Evolutionary conservation across 2,113 vertebrate species (phyloP).

Genomic region (Caretta caretta): DNA sequence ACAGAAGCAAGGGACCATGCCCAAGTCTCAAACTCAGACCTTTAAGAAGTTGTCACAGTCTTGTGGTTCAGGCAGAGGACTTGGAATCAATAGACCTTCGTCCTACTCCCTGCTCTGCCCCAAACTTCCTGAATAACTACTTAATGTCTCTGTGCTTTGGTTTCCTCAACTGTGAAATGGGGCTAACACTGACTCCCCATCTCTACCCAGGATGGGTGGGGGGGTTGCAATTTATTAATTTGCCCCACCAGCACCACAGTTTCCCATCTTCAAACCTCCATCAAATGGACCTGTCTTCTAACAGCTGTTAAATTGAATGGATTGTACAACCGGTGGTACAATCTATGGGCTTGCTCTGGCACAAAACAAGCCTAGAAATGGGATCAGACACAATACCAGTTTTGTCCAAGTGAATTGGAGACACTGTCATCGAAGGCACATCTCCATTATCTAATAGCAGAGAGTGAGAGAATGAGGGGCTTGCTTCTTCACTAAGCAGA

Average conservation of each 20-base stretch:
- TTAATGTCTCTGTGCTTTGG: not conserved
- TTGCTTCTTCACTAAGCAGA: slow-evolving; percentile 10
- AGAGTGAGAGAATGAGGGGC: not conserved
- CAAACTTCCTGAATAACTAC: not conserved
- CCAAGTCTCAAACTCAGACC: not conserved
- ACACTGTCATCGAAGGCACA: not conserved
- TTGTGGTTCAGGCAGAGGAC: not conserved
- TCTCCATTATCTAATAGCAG: not conserved
- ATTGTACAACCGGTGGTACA: not conserved
- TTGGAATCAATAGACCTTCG: not conserved
- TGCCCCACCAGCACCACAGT: not conserved
- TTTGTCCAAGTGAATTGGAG: not conserved
- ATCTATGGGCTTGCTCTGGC: not conserved
- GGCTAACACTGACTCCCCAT: not conserved
- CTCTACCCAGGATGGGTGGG: not conserved
- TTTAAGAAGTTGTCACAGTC: not conserved
- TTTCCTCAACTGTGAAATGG: not conserved
- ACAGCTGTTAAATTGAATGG: not conserved
- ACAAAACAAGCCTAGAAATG: not conserved
- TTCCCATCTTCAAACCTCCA: not conserved
- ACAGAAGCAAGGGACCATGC: not conserved
- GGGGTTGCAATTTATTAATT: not conserved
- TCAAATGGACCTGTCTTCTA: not conserved
- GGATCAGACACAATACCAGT: not conserved
- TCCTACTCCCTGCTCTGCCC: not conserved